Evolutionary conservation across 2,797 vertebrate genomes (phyloP), one percentile per base, ranked within the genome.

Genomic region (Erpetoichthys calabaricus): DNA sequence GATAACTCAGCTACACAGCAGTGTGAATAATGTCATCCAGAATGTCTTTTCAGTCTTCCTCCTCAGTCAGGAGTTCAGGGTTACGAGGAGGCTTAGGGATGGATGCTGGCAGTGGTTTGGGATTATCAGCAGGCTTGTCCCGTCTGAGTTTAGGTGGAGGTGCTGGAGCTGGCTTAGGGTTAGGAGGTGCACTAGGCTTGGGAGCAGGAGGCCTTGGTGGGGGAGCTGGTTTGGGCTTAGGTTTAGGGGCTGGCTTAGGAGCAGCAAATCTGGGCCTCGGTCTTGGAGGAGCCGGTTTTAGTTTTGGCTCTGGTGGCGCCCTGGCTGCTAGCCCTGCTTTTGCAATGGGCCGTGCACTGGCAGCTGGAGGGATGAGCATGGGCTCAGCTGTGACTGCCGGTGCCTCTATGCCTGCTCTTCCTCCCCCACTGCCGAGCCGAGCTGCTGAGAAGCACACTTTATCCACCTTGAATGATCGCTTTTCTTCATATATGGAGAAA

Each of bases 401-500:
- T 3, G 10, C 62, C 5, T 61, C 57, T 47, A 25, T 65, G 44
- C 65, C 60, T 4, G 25, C 52, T 3, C 25, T 60, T 1, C 4
- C 71, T 42, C 69, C 57, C 9, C 72, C 70, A 4, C 45, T 75
- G 4, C 64, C 73, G 7, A 70, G 74, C 55, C 72, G 78, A 42
- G 69, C 65, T 8, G 67, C 70, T 5, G 76, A 79, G 64, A 80
- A 80, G 59, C 65, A 64, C 57, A 76, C 67, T 2, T 56, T 79
- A 56, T 69, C 76, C 5, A 52, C 63, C 5, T 66, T 79, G 44
- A 80, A 80, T 49, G 73, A 77, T 42, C 77, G 77, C 52, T 78
- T 80, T 59, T 77, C 69, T n/a, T 2, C 59, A 3, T 80, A 80
- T 63, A 68, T 79, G 63, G 58, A 60, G 55, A 79, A 77, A 60